phyloP scores from a whole-genome alignment of 2,113 vertebrate species.

The Lophius piscatorius region DNA sequence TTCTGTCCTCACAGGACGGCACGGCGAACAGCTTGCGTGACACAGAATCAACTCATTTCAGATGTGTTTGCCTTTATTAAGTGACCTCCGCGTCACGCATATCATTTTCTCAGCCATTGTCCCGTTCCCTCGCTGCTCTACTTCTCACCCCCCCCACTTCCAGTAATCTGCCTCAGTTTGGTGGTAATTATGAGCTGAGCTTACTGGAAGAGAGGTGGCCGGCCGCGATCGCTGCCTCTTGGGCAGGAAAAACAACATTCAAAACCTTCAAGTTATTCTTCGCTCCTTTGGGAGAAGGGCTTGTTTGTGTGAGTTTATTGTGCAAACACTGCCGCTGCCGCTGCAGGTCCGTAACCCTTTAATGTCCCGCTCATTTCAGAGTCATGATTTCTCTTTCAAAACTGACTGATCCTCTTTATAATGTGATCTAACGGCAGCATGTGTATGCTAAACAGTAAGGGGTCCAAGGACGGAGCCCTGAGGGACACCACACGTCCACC shows the following conservation, averaged over 20 bases:
- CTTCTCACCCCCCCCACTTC: not conserved
- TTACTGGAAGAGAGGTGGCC: slow-evolving; percentile 61
- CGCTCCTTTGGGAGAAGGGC: slow-evolving; percentile 23
- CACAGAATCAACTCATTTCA: slow-evolving; percentile 59
- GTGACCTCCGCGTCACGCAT: slow-evolving; percentile 65
- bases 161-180: slow-evolving; percentile 63
- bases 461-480: too few relatives aligned
- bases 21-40: slow-evolving; percentile 16
- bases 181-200: slow-evolving; percentile 71
- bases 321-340: slow-evolving; percentile 19
- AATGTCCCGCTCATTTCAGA: too few relatives aligned
- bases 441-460: too few relatives aligned
- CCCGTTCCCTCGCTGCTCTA: slow-evolving; percentile 16
- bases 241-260: slow-evolving; percentile 34
- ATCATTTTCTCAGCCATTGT: slow-evolving; percentile 58
- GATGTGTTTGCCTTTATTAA: slow-evolving; percentile 58
- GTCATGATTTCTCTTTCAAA: too few relatives aligned
- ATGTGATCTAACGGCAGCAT: too few relatives aligned
- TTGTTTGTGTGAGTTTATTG: slow-evolving; percentile 39
- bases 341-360: not conserved
- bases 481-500: not conserved
- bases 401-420: too few relatives aligned
- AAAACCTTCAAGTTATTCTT: slow-evolving; percentile 37
- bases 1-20: slow-evolving; percentile 16
- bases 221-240: slow-evolving; percentile 34